These are phyloP conservation scores for Orchestia grillus DNA, from an alignment of 1,140 invertebrate genomes.

Conservation along the genomic window DNA sequence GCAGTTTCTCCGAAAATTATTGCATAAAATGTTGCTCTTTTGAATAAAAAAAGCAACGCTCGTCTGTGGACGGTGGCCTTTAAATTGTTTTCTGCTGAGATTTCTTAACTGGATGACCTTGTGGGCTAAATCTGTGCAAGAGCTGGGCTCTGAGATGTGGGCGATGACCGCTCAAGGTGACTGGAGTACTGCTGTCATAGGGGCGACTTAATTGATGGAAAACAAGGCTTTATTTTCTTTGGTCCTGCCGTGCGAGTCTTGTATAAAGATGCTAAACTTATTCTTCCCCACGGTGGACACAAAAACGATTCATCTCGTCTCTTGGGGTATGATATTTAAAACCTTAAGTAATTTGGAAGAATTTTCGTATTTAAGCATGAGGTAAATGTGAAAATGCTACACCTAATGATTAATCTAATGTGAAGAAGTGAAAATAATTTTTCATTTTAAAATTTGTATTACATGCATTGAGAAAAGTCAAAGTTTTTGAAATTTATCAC, in stretches of 20 bases:
- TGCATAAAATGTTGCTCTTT: not conserved
- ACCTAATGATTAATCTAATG: not conserved
- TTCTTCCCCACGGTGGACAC: not conserved
- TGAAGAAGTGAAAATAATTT: not conserved
- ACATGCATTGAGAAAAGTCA: no score
- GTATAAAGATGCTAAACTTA: no score
- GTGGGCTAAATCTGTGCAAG: not conserved
- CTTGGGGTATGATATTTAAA: not conserved
- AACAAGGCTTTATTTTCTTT: not conserved
- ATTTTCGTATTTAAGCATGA: not conserved
- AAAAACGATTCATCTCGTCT: not conserved
- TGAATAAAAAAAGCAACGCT: not conserved
- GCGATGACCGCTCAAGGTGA: not conserved
- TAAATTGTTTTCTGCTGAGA: constrained; percentile 28
- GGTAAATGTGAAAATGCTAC: not conserved
- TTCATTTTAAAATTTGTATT: not conserved
- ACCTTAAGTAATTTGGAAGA: not conserved
- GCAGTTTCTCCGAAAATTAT: not conserved
- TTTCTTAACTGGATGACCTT: not conserved
- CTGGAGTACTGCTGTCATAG: not conserved
- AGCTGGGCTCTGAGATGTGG: not conserved
- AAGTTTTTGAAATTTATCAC: no score
- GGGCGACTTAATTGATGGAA: not conserved
- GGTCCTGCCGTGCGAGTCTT: not conserved
- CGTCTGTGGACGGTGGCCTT: not conserved